Evolutionary conservation across 2,113 vertebrate genomes (phyloP), one percentile per base, ranked within the genome.

Genomic region (Polyodon spathula): DNA sequence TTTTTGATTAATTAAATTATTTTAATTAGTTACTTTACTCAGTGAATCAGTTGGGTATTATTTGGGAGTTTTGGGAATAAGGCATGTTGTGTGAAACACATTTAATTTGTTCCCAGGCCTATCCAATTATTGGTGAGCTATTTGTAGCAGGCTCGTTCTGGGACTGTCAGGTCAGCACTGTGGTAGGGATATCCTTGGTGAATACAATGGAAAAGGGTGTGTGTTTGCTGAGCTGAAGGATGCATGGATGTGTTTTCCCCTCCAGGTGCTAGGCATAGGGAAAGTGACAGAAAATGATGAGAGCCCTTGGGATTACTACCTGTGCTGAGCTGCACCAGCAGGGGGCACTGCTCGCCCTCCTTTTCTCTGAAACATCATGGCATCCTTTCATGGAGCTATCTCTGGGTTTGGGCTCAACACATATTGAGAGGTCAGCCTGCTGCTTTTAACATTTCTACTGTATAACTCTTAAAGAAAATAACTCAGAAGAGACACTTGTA

Each of bases 221-320:
- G 14, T 14, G 14, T 3, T 42, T 8, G 11, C 6, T 43, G n/a
- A 6, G 11, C 11, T n/a, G n/a, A n/a, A n/a, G 54, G 40, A 50
- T 56, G 37, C 40, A 2, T 8, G 40, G 4, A 6, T 60, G 14
- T 54, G 1, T 73, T 60, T 64, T 69, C 14, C 65, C 40, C 71
- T 68, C n/a, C 66, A 98, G 96, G 88, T 99, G 40, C 89, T 87
- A 62, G 96, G 96, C 52, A 86, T 99, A 62, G 95, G 96, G 66
- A 97, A 94, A 80, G 95, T 98, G 63, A 97, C 93, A 98, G 78
- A 97, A 94, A 81, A 90, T 99, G 93, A 78, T 99, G 9, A 90
- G 86, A 50, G 89, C 90, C 3, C 81, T 99, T 65, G 90, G 81
- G 59, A 82, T 98, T 78, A 83, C 76, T 63, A 93, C 73, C 62